Evolutionary conservation across 2,888 invertebrate genomes (phyloP).

Genomic region (Drosophila robusta): DNA sequence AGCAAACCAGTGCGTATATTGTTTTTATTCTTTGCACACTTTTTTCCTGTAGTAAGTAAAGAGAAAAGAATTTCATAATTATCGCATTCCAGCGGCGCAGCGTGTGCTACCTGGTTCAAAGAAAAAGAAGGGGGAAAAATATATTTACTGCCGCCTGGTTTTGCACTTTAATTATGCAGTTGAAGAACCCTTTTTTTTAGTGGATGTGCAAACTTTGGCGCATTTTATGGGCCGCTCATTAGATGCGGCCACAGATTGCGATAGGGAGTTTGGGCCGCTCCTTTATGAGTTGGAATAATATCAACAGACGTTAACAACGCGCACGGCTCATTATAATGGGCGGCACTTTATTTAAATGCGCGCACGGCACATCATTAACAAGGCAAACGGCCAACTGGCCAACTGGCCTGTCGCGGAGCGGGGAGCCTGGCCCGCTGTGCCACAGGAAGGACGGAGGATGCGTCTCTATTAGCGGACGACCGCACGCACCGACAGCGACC

Average conservation of each 20-base stretch:
- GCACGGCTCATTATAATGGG: constrained; percentile 74
- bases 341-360: constrained; percentile 80
- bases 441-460: constrained; percentile 54
- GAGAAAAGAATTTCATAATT: constrained; percentile 25
- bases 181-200: constrained; percentile 37
- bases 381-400: constrained; percentile 59
- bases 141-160: constrained; percentile 27
- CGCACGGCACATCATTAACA: constrained; percentile 79
- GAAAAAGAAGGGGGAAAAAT: background rate
- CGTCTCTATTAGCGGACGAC: constrained; percentile 70
- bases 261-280: constrained; percentile 55
- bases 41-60: constrained; percentile 3
- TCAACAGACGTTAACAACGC: constrained; percentile 62
- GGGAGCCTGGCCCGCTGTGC: constrained; percentile 7
- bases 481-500: constrained; percentile 68
- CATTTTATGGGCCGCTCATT: constrained; percentile 74
- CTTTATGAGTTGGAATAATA: constrained; percentile 73
- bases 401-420: no score
- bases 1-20: background rate
- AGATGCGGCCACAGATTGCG: constrained; percentile 50
- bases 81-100: constrained; percentile 39
- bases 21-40: background rate
- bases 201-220: constrained; percentile 65
- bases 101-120: constrained; percentile 25
- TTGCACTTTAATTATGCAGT: constrained; percentile 62